phyloP scores from a whole-genome alignment of 2,113 vertebrate genomes.

The Petrocephalus microphthalmus region DNA sequence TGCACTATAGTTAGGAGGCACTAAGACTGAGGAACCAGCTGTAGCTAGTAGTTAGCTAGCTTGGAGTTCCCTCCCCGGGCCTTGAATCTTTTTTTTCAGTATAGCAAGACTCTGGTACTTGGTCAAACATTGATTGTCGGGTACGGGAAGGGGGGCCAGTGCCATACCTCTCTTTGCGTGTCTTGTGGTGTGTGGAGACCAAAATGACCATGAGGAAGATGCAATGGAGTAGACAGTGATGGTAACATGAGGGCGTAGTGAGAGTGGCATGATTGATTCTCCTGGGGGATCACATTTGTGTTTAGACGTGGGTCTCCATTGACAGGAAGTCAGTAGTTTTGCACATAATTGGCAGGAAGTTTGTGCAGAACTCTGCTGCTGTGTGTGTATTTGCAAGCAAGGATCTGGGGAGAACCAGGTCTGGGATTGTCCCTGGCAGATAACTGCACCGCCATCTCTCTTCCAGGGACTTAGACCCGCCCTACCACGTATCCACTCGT shows the following conservation, averaged over 20 bases:
- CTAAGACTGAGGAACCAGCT: neutral
- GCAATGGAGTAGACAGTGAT: neutral
- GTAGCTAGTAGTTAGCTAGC: neutral
- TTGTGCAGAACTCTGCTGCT: neutral
- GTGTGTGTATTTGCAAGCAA: neutral
- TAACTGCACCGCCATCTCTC: neutral
- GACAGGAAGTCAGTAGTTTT: constrained; percentile 10
- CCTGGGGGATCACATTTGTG: constrained; percentile 1
- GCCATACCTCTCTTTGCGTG: neutral
- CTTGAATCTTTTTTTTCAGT: neutral
- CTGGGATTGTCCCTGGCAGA: neutral
- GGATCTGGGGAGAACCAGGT: neutral
- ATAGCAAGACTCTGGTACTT: neutral
- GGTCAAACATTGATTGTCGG: neutral
- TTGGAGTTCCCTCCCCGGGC: neutral
- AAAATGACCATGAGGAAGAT: neutral
- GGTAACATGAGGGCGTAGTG: neutral
- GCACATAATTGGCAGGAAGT: constrained; percentile 26
- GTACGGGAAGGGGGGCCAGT: neutral
- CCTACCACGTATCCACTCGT: neutral
- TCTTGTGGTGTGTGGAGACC: neutral
- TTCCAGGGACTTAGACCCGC: neutral
- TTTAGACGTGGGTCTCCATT: constrained; percentile 13
- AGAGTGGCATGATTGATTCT: neutral
- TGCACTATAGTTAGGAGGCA: neutral